Conservation (phyloP, 2,113 vertebrate species). For the Origma solitaria region DNA sequence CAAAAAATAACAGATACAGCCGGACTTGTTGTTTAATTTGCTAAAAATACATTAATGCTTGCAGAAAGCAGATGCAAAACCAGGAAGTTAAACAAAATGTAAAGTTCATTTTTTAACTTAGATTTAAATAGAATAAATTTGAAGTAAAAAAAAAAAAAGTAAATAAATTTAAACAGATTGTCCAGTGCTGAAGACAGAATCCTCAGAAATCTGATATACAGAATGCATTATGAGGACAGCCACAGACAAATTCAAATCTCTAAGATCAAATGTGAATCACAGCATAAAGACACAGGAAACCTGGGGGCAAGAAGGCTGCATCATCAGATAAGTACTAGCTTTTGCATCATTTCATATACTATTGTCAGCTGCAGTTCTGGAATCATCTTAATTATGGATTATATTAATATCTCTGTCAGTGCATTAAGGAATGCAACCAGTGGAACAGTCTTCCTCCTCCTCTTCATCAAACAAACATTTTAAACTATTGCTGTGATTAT, state of each 20-base stretch:
- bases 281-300: neutral
- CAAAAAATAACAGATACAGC: neutral
- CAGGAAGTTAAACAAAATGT: neutral
- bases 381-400: neutral
- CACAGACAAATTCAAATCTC: neutral
- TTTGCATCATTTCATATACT: neutral
- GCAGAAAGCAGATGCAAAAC: neutral
- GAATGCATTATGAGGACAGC: neutral
- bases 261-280: neutral
- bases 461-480: neutral
- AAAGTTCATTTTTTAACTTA: neutral
- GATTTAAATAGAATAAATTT: neutral
- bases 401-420: neutral
- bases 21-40: neutral
- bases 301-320: neutral
- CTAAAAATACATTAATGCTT: neutral
- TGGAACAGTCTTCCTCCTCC: neutral
- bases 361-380: neutral
- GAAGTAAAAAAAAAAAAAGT: neutral
- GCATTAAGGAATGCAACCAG: neutral
- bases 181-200: neutral
- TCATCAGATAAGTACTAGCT: neutral
- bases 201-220: neutral
- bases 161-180: neutral
- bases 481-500: neutral